Percentiles rank a stretch among this genome's conserved stretches.
These are phyloP conservation scores for Vireo griseus DNA, from an alignment of 2,797 vertebrate genomes.

Conservation along the genomic window DNA sequence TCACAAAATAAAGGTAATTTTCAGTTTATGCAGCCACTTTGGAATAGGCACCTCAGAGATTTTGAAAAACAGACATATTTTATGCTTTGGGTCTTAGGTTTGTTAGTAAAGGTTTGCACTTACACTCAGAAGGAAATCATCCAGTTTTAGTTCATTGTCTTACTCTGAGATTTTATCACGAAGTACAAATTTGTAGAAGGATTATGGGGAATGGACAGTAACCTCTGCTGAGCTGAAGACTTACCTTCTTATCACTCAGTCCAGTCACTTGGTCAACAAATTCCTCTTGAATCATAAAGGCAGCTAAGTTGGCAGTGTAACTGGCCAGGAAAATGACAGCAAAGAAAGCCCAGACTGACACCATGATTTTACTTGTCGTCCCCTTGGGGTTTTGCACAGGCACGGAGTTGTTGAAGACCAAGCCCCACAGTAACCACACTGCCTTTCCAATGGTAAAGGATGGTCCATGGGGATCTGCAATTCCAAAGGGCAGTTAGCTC, in stretches of 20 bases:
- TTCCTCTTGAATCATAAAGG: constrained; percentile 99
- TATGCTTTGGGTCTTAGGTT: background rate
- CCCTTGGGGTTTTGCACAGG: constrained; percentile 97
- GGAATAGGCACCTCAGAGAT: background rate
- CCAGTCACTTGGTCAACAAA: constrained; percentile 98
- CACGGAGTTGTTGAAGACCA: constrained; percentile 99
- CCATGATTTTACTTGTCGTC: constrained; percentile 97
- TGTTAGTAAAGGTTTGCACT: background rate
- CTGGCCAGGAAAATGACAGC: constrained; percentile 98
- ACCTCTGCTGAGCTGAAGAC: background rate
- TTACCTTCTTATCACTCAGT: constrained; percentile 96
- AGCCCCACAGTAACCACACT: constrained; percentile 96
- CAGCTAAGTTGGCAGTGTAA: constrained; percentile 97
- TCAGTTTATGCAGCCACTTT: background rate
- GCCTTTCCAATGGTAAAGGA: constrained; percentile 98
- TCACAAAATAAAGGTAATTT: background rate
- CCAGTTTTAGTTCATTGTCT: background rate
- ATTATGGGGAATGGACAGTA: background rate
- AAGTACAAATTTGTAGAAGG: background rate
- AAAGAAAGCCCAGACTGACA: constrained; percentile 98
- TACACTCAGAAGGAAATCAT: background rate
- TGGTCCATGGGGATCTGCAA: constrained; percentile 90
- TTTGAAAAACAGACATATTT: background rate
- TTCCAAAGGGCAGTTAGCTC: background rate
- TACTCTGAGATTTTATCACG: background rate